A percentile compares a stretch with the other conserved stretches of the same genome.
phyloP scores from a whole-genome alignment of 2,113 vertebrate genomes.

The Megalops atlanticus region DNA sequence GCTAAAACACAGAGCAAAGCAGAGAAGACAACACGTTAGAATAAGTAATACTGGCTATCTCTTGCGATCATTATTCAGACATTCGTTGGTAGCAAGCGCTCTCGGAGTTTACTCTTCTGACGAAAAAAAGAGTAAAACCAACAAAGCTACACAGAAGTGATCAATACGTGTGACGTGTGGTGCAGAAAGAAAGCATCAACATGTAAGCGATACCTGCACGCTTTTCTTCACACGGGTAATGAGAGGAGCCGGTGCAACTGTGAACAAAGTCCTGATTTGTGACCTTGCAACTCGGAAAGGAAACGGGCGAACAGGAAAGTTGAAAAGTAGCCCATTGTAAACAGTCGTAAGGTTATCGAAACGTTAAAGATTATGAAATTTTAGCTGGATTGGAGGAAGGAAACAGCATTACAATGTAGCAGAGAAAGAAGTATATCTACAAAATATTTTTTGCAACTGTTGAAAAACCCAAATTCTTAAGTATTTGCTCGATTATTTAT shows the following conservation, averaged over 20 bases:
- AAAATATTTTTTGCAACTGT: too few relatives aligned
- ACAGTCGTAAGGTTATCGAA: not conserved
- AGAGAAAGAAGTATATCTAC: too few relatives aligned
- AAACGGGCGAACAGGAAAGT: not conserved
- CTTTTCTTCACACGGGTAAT: not conserved
- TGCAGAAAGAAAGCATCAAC: not conserved
- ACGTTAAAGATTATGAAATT: too few relatives aligned
- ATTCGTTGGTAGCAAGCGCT: not conserved
- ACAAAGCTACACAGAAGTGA: not conserved
- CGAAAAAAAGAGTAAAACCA: not conserved
- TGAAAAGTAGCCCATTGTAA: not conserved
- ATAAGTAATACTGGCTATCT: not conserved
- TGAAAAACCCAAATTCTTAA: too few relatives aligned
- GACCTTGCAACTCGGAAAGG: not conserved
- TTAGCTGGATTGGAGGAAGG: too few relatives aligned
- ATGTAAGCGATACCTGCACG: not conserved
- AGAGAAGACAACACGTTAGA: not conserved
- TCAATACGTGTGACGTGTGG: not conserved
- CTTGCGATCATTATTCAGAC: not conserved
- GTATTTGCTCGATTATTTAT: too few relatives aligned
- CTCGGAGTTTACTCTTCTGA: not conserved
- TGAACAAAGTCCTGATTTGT: constrained; percentile 16
- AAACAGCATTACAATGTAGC: too few relatives aligned
- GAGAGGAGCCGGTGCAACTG: not conserved
- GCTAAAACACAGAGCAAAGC: not conserved